Conservation (phyloP, 2,797 vertebrate genomes). For the Etheostoma nigrum region DNA sequence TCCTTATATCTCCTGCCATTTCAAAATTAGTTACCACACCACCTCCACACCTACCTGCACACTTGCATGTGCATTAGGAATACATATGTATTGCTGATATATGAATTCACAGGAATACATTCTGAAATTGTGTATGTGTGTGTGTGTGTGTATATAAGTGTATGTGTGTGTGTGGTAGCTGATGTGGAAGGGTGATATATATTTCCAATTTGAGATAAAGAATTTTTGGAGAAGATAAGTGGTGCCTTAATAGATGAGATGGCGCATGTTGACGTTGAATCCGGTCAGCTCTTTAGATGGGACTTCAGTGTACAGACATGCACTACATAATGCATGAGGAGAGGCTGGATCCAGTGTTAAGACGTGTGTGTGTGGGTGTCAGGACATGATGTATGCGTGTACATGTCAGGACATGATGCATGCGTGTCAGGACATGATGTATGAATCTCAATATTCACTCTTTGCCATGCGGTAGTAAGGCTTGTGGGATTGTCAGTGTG, state of each 20-base stretch:
- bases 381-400: slow-evolving; percentile 1
- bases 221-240: slow-evolving; percentile 18
- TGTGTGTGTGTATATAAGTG: not conserved
- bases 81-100: not conserved
- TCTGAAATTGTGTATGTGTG: not conserved
- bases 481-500: slow-evolving; percentile 50
- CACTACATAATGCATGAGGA: slow-evolving; percentile 69
- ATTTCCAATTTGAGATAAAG: slow-evolving; percentile 64
- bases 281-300: slow-evolving; percentile 35
- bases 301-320: slow-evolving; percentile 53
- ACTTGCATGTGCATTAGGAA: not conserved
- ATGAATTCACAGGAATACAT: slow-evolving; percentile 16
- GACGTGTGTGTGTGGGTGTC: not conserved
- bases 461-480: slow-evolving; percentile 3
- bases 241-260: slow-evolving; percentile 23
- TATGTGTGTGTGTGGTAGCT: too few relatives aligned
- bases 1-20: not conserved
- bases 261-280: slow-evolving; percentile 38
- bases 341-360: slow-evolving; percentile 20
- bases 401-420: too few relatives aligned
- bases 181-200: not conserved
- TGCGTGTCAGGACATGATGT: slow-evolving; percentile 11
- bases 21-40: not conserved
- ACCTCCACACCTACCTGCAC: not conserved
- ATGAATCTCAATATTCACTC: slow-evolving; percentile 29